These are phyloP conservation scores for Strix occidentalis DNA, from an alignment of 2,797 vertebrate genomes.

Conservation along the genomic window DNA sequence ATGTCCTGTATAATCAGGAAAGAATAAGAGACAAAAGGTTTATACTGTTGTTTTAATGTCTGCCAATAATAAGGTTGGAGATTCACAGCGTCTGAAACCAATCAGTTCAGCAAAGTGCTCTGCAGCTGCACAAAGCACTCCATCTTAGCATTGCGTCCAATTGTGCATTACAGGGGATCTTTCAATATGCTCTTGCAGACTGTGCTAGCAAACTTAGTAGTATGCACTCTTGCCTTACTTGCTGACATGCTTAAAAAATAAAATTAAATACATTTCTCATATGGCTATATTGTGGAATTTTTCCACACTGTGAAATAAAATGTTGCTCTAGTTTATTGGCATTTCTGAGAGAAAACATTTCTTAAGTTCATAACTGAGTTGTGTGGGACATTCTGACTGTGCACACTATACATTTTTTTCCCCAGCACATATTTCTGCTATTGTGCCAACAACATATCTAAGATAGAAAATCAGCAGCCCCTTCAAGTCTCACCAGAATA, in stretches of 20 bases:
- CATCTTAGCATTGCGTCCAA: slow-evolving; percentile 29
- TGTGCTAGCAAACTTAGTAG: slow-evolving; percentile 63
- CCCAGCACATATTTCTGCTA: slow-evolving; percentile 50
- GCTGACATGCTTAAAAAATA: slow-evolving; percentile 75
- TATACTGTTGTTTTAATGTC: slow-evolving; percentile 38
- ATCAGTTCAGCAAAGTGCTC: slow-evolving; percentile 60
- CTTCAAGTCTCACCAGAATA: not conserved
- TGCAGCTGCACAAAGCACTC: slow-evolving; percentile 53
- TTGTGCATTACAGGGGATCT: slow-evolving; percentile 57
- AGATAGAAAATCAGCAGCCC: slow-evolving; percentile 51
- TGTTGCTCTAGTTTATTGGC: slow-evolving; percentile 69
- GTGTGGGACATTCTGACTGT: slow-evolving; percentile 49
- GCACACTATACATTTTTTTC: slow-evolving; percentile 54
- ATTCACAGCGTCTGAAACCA: slow-evolving; percentile 66
- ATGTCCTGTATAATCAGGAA: not conserved
- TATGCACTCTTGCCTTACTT: slow-evolving; percentile 63
- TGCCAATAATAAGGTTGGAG: slow-evolving; percentile 54
- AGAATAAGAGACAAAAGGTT: slow-evolving; percentile 27
- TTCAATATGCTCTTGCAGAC: slow-evolving; percentile 60
- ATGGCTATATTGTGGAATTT: slow-evolving; percentile 74
- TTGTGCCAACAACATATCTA: slow-evolving; percentile 57
- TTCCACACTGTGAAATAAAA: slow-evolving; percentile 76
- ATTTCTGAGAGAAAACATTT: slow-evolving; percentile 74
- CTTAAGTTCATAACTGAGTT: slow-evolving; percentile 72
- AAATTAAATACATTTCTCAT: slow-evolving; percentile 80